phyloP scores from a whole-genome alignment of 2,888 invertebrate species.

The Polyommatus iphigenia region DNA sequence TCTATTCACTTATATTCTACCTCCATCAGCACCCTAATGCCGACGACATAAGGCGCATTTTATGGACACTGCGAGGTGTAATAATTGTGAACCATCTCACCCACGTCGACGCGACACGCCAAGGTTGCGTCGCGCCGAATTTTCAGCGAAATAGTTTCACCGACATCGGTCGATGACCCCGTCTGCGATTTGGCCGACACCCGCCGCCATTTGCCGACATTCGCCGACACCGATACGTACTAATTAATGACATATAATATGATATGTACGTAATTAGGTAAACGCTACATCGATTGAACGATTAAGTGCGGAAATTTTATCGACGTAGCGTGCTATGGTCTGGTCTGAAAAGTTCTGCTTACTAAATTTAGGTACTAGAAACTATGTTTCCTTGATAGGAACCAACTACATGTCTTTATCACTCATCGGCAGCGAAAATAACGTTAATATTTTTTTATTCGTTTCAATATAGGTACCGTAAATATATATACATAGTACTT shows the following conservation, averaged over 20 bases:
- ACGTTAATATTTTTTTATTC: too few species aligned
- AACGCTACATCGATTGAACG: not conserved
- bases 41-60: not conserved
- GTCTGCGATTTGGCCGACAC: slow-evolving; percentile 74
- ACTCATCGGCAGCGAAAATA: too few species aligned
- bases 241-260: slow-evolving; percentile 22
- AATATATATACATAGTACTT: too few species aligned
- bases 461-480: too few species aligned
- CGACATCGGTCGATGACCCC: slow-evolving; percentile 50
- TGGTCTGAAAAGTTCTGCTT: too few species aligned
- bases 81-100: slow-evolving; percentile 50
- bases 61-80: not conserved
- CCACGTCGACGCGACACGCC: slow-evolving; percentile 77
- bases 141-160: slow-evolving; percentile 79
- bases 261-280: not conserved
- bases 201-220: slow-evolving; percentile 45
- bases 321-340: not conserved
- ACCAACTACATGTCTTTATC: too few species aligned
- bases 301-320: not conserved
- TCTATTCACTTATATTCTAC: slow-evolving; percentile 36
- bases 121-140: slow-evolving; percentile 74
- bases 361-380: too few species aligned
- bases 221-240: slow-evolving; percentile 43
- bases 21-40: not conserved
- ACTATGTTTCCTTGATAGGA: too few species aligned